Evolutionary conservation across 2,113 vertebrate genomes (phyloP).

Genomic region (Engystomops pustulosus): DNA sequence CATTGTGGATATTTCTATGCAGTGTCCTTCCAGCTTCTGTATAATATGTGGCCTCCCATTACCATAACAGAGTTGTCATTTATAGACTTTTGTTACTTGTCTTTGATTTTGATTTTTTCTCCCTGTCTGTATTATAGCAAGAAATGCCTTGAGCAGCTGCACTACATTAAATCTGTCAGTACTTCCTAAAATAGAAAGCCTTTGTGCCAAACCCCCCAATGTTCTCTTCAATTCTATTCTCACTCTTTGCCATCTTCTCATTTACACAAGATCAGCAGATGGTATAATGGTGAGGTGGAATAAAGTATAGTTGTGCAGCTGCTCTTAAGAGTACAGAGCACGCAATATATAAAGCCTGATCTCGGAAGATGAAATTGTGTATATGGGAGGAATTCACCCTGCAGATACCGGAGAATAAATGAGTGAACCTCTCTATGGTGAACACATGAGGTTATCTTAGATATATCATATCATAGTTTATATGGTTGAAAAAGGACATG

Average conservation of each 20-base stretch:
- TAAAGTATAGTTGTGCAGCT: constrained; percentile 21
- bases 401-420: too few relatives aligned
- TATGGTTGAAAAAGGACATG: too few relatives aligned
- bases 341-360: not conserved
- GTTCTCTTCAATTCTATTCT: not conserved
- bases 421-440: too few relatives aligned
- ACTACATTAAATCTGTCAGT: not conserved
- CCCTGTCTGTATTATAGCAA: not conserved
- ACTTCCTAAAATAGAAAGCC: constrained; percentile 10
- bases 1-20: too few relatives aligned
- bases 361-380: too few relatives aligned
- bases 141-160: not conserved
- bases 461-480: too few relatives aligned
- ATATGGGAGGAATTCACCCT: too few relatives aligned
- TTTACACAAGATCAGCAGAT: not conserved
- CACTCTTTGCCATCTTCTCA: constrained; percentile 3
- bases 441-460: too few relatives aligned
- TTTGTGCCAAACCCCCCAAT: constrained; percentile 9
- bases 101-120: not conserved
- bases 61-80: too few relatives aligned
- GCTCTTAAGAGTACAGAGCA: not conserved
- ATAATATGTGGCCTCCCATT: too few relatives aligned
- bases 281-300: constrained; percentile 26
- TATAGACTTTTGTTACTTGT: too few relatives aligned
- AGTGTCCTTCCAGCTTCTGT: too few relatives aligned